These are phyloP conservation scores for Trachythela sp. DNA, from an alignment of 64 coral and sea anemone genomes.

Conservation along the genomic window DNA sequence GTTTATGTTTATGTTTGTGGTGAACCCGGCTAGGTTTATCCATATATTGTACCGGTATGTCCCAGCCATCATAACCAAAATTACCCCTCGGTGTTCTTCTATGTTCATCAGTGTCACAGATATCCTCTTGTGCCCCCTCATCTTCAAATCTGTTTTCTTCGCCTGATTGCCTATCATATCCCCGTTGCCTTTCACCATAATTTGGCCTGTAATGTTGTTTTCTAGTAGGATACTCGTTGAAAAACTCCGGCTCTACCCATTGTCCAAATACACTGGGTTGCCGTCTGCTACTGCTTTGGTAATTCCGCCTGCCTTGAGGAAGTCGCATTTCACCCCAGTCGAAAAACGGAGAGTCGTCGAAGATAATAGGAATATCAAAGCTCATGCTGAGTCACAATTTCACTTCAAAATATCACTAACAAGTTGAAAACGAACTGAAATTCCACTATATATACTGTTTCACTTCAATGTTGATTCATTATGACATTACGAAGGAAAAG, in stretches of 20 bases:
- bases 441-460: not conserved
- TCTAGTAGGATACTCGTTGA: not conserved
- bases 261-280: not conserved
- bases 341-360: constrained; percentile 15
- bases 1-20: not conserved
- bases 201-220: not conserved
- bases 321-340: not conserved
- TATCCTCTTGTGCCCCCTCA: not conserved
- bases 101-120: not conserved
- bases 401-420: not conserved
- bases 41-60: not conserved
- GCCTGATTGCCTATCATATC: not conserved
- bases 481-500: not conserved
- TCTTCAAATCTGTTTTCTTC: not conserved
- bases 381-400: constrained; percentile 1
- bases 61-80: constrained; percentile 7
- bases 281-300: not conserved
- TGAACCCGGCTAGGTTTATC: not conserved
- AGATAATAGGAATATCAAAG: not conserved
- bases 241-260: not conserved
- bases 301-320: not conserved
- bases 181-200: not conserved
- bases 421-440: not conserved
- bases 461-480: not conserved
- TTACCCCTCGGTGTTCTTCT: not conserved